Base-by-base conservation (phyloP, 2,888 invertebrate genomes). In the Tribolium freemani region DNA sequence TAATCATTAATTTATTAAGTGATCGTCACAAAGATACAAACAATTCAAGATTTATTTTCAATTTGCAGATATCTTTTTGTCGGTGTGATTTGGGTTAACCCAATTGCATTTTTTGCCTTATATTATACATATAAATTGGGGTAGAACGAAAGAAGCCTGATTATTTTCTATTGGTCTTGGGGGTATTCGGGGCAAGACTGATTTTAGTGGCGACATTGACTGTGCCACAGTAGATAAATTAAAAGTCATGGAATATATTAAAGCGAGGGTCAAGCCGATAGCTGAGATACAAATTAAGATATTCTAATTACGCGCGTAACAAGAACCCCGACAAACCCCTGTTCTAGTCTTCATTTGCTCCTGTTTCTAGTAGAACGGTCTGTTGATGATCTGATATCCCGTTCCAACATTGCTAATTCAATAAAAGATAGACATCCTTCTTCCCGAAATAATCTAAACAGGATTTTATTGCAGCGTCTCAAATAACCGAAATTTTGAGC, bases 281-380 rank as follows among this genome's bases (percentile, higher is more conserved):
- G 81, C 84, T 81, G 83, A 88, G 91, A 91, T 91, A 90, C 89
- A 90, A 90, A 91, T 91, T 91, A 91, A 91, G 91, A 91, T 91
- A 91, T 91, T 91, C 90, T 90, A 90, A 90, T 90, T 90, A 83
- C 77, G 78, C 79, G 80, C 78, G 80, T 80, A 81, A 82, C 83
- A 84, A 83, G 84, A 84, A 83, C 83, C 79, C 81, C 76, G 78
- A 79, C 78, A 73, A 77, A 73, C 77, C 75, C 74, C 78, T 74
- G 72, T 77, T 76, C 75, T 77, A 75, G 76, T 79, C 80, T 80
- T 82, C 78, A 81, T 82, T 80, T 80, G 78, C 78, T 78, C 69
- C 77, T 75, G 74, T 69, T 74, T 76, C 70, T 78, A 71, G 72
- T 61, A 67, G 58, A 69, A 69, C 74, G 73, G 71, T 76, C 73